phyloP scores from a whole-genome alignment of 2,113 vertebrate genomes.

The Spilogale gracilis region DNA sequence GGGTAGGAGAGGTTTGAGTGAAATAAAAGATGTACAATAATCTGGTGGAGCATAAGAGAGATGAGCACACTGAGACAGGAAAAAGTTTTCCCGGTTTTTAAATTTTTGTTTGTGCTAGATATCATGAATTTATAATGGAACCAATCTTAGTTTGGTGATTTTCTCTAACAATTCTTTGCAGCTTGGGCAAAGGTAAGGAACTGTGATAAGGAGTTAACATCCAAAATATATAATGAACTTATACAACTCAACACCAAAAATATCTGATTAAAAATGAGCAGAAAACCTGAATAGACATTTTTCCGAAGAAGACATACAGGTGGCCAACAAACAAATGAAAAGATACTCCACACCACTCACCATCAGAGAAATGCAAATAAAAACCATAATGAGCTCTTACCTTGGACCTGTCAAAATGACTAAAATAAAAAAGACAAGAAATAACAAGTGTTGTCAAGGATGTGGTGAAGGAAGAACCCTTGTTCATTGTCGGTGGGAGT shows the following conservation, averaged over 20 bases:
- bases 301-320: background rate
- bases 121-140: background rate
- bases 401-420: background rate
- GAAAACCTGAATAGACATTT: background rate
- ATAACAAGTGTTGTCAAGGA: background rate
- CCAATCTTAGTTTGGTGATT: background rate
- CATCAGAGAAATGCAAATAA: background rate
- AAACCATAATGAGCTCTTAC: background rate
- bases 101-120: background rate
- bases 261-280: background rate
- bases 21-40: background rate
- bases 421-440: background rate
- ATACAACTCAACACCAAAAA: background rate
- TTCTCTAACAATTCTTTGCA: background rate
- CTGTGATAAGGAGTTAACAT: background rate
- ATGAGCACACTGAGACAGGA: background rate
- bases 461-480: background rate
- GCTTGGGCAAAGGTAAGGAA: background rate
- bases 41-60: rapidly evolving
- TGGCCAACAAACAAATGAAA: background rate
- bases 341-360: background rate
- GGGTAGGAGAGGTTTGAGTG: rapidly evolving
- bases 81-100: background rate
- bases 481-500: background rate
- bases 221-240: background rate